phyloP scores from a whole-genome alignment of 2,888 invertebrate genomes.

The Clepsis dumicolana region DNA sequence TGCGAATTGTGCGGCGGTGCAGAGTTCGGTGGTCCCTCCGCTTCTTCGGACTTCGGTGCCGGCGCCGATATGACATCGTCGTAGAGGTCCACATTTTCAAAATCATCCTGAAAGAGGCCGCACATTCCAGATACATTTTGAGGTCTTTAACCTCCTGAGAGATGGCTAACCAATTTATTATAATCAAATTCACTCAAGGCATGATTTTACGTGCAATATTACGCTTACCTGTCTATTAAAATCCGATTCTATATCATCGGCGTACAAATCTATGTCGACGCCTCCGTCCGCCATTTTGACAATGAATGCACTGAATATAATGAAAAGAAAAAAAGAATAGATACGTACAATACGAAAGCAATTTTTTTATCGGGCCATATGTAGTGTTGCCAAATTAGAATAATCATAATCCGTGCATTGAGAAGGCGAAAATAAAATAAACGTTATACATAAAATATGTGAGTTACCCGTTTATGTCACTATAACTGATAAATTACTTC shows the following conservation, averaged over 20 bases:
- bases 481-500: too few relatives aligned
- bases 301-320: constrained; percentile 47
- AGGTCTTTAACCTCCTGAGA: neutral
- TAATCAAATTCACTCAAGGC: neutral
- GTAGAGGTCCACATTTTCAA: constrained; percentile 96
- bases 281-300: constrained; percentile 95
- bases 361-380: too few relatives aligned
- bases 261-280: constrained; percentile 98
- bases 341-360: too few relatives aligned
- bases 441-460: too few relatives aligned
- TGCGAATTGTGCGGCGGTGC: constrained; percentile 82
- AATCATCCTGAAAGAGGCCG: constrained; percentile 89
- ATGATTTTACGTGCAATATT: constrained; percentile 50
- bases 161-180: neutral
- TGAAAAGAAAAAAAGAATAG: too few relatives aligned
- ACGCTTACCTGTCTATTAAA: constrained; percentile 88
- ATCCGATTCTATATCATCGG: constrained; percentile 98
- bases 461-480: too few relatives aligned
- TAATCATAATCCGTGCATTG: too few relatives aligned
- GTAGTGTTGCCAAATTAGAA: too few relatives aligned
- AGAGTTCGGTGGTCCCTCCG: constrained; percentile 85
- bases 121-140: constrained; percentile 44
- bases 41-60: constrained; percentile 86
- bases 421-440: too few relatives aligned
- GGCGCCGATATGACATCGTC: constrained; percentile 97